Percentiles rank a stretch among this genome's conserved stretches.
Conservation (phyloP, 2,888 invertebrate genomes). For the Oscheius sp. region DNA sequence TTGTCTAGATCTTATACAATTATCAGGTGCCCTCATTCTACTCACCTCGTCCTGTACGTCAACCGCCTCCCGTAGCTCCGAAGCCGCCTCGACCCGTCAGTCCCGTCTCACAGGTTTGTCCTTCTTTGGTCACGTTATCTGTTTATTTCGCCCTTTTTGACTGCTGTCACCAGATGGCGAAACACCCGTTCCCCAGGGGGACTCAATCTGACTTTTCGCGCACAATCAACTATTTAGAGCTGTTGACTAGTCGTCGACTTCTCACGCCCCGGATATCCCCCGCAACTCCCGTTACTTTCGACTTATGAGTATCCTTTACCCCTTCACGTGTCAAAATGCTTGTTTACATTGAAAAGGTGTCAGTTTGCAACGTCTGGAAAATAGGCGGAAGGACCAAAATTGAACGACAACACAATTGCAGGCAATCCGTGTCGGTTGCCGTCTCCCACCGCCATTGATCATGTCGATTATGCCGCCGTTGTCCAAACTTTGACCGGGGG, state of each 20-base stretch:
- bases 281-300: neutral
- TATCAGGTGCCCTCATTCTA: slow-evolving; percentile 69
- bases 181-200: neutral
- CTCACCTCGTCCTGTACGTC: slow-evolving; percentile 69
- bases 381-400: neutral
- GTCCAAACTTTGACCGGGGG: neutral
- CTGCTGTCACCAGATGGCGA: neutral
- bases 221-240: slow-evolving; percentile 35
- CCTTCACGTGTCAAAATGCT: too few relatives aligned
- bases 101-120: slow-evolving; percentile 61
- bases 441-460: slow-evolving; percentile 2
- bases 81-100: slow-evolving; percentile 48
- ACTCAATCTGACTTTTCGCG: slow-evolving; percentile 13
- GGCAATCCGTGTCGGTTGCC: slow-evolving; percentile 17
- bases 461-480: slow-evolving; percentile 31
- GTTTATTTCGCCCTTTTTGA: neutral
- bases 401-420: slow-evolving; percentile 1
- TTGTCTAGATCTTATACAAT: too few relatives aligned
- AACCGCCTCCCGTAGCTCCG: slow-evolving; percentile 53
- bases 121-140: neutral
- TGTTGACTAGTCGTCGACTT: slow-evolving; percentile 10
- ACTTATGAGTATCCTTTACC: neutral
- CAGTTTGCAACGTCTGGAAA: neutral
- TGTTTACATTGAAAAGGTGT: too few relatives aligned
- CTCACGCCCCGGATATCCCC: slow-evolving; percentile 30